Conservation (phyloP, 2,113 vertebrate genomes). For the Apaloderma vittatum region DNA sequence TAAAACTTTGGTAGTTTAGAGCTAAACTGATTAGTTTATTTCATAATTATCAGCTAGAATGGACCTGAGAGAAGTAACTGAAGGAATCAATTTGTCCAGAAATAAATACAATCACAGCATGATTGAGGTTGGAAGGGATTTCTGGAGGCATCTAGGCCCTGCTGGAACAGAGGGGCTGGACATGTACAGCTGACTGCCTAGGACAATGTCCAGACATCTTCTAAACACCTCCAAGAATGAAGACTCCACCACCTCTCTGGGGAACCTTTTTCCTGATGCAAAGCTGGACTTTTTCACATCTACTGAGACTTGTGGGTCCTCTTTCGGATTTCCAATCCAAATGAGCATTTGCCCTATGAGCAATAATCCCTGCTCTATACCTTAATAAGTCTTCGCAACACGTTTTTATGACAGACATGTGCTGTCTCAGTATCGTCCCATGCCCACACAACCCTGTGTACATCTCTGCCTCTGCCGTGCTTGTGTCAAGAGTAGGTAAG, state of each 20-base stretch:
- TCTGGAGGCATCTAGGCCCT: background rate
- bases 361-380: background rate
- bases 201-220: fast-evolving
- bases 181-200: background rate
- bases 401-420: fast-evolving
- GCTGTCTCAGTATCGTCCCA: background rate
- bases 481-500: fast-evolving
- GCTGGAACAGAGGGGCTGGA: background rate
- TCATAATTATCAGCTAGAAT: background rate
- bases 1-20: background rate
- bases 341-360: fast-evolving
- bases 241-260: background rate
- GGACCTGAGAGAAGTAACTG: background rate
- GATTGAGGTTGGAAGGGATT: background rate
- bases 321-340: background rate
- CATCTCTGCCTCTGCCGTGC: background rate
- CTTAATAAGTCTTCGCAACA: fast-evolving
- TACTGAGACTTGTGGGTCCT: too few relatives aligned
- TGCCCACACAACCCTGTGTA: background rate
- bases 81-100: background rate
- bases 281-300: background rate
- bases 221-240: background rate
- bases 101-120: background rate
- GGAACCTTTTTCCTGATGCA: background rate
- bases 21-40: background rate